A percentile compares a stretch with the other conserved stretches of the same genome.
phyloP scores from a whole-genome alignment of 2,797 vertebrate genomes.

The Lithobates sylvaticus region DNA sequence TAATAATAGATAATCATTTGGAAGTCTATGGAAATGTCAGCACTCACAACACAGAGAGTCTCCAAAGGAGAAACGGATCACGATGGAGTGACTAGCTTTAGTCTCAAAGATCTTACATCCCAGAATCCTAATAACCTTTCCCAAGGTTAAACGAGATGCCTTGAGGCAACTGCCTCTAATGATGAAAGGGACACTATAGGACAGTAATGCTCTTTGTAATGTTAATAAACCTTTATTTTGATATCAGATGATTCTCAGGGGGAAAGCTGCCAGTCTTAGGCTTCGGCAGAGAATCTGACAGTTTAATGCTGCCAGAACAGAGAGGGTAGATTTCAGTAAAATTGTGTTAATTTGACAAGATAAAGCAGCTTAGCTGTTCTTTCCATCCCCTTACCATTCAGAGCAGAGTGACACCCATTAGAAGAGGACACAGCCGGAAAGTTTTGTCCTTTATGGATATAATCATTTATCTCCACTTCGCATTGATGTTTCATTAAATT shows the following conservation, averaged over 20 bases:
- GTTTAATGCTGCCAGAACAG: conserved; percentile 67
- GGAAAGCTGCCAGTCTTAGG: conserved; percentile 74
- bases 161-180: conserved; percentile 79
- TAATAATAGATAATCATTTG: conserved; percentile 6
- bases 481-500: conserved; percentile 50
- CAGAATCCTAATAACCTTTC: conserved; percentile 78
- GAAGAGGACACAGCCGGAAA: conserved; percentile 43
- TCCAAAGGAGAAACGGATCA: conserved; percentile 62
- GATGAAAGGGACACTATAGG: conserved; percentile 80
- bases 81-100: conserved; percentile 71
- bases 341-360: conserved; percentile 71
- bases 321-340: conserved; percentile 67
- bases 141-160: conserved; percentile 82
- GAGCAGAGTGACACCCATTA: conserved; percentile 29
- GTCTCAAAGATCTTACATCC: conserved; percentile 72
- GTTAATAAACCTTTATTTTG: conserved; percentile 83
- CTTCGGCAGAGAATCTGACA: conserved; percentile 71
- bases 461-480: conserved; percentile 44
- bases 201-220: conserved; percentile 82
- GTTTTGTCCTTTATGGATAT: conserved; percentile 46
- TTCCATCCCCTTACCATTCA: conserved; percentile 25
- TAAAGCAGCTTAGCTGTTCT: conserved; percentile 64
- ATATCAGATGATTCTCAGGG: conserved; percentile 76
- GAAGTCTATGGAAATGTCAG: conserved; percentile 66
- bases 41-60: conserved; percentile 58